These are phyloP conservation scores for Allophyes oxyacanthae DNA, from an alignment of 2,888 invertebrate species.

Conservation along the genomic window DNA sequence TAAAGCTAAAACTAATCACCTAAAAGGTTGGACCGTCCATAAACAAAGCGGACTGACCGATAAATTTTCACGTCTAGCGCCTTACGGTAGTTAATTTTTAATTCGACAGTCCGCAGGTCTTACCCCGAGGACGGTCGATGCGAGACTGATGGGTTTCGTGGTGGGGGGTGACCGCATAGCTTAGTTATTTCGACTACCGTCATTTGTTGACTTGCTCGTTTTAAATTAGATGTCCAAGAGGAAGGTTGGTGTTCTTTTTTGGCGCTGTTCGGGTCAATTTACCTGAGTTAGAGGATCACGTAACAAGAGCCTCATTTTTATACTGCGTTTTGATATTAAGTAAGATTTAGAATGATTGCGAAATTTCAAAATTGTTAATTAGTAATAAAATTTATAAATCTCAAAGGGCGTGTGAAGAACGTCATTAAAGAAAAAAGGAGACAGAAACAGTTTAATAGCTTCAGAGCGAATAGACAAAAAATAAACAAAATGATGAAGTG, in stretches of 20 bases:
- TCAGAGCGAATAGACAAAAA: no score
- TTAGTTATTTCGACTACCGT: slow-evolving; percentile 86
- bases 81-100: slow-evolving; percentile 82
- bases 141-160: slow-evolving; percentile 80
- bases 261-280: slow-evolving; percentile 30
- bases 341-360: no score
- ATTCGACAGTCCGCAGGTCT: slow-evolving; percentile 79
- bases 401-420: no score
- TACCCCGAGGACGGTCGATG: slow-evolving; percentile 75
- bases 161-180: slow-evolving; percentile 75
- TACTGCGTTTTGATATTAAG: neutral
- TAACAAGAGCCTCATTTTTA: neutral
- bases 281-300: slow-evolving; percentile 29
- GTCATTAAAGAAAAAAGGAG: no score
- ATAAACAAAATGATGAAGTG: no score
- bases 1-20: slow-evolving; percentile 73
- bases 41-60: slow-evolving; percentile 77
- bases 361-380: no score
- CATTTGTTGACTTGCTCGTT: slow-evolving; percentile 81
- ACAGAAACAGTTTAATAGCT: no score
- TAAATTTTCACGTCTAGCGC: slow-evolving; percentile 75
- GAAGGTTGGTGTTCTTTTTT: slow-evolving; percentile 63
- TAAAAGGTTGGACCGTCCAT: slow-evolving; percentile 74
- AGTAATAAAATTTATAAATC: no score
- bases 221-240: slow-evolving; percentile 78